Percentiles rank a stretch among this genome's conserved stretches.
Evolutionary conservation across 2,113 vertebrate genomes (phyloP).

Genomic region (Hippolais icterina): DNA sequence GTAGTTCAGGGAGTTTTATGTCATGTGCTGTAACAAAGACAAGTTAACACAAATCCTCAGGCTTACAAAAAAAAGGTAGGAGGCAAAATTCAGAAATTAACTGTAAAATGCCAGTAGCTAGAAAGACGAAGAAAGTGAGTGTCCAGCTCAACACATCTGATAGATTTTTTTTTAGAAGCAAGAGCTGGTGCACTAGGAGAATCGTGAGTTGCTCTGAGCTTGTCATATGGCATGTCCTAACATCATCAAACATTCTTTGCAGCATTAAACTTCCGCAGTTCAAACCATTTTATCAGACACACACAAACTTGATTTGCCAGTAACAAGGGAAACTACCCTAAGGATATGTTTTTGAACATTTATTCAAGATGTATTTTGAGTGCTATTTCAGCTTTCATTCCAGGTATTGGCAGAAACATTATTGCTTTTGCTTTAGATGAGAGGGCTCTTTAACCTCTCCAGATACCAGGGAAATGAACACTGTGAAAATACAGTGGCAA

Average conservation of each 20-base stretch:
- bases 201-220: background rate
- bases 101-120: background rate
- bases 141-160: background rate
- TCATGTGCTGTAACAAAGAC: background rate
- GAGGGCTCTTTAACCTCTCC: constrained; percentile 52
- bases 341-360: constrained; percentile 70
- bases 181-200: background rate
- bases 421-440: constrained; percentile 68
- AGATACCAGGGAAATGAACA: constrained; percentile 21
- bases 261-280: constrained; percentile 68
- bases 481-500: constrained; percentile 19
- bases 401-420: constrained; percentile 62
- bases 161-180: background rate
- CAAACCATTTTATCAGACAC: constrained; percentile 67
- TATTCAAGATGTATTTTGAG: constrained; percentile 72
- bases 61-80: background rate
- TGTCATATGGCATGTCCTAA: constrained; percentile 58
- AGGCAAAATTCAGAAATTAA: background rate
- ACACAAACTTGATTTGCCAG: constrained; percentile 66
- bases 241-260: constrained; percentile 66
- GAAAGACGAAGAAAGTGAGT: background rate
- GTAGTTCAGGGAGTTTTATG: background rate
- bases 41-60: background rate
- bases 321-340: constrained; percentile 69
- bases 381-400: constrained; percentile 69